Evolutionary conservation across 2,113 vertebrate species (phyloP), one percentile per base, ranked within the genome.

Genomic region (Megaleporinus macrocephalus): DNA sequence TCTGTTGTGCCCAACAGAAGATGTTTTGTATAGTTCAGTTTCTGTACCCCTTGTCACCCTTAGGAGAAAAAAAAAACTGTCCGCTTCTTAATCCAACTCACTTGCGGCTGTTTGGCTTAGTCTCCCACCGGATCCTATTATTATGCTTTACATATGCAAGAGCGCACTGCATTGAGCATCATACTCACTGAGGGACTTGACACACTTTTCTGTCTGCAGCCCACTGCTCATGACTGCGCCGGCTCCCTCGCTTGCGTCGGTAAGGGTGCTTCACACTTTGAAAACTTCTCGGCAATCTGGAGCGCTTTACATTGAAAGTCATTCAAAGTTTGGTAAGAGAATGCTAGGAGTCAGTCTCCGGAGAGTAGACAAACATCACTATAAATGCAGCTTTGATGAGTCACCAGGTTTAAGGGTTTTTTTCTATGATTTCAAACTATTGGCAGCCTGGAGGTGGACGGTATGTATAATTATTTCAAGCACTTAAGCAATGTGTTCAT

Each of bases 71-170:
- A 65, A 22, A 36, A 68, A 36, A 3, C 33, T 70, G 80, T 83
- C 80, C 88, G 83, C 9, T 87, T 90, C 86, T 74, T 83, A 87
- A 89, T 87, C 86, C 79, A 83, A 82, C 89, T 91, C 91, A 90
- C 84, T 93, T 89, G 85, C 85, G 87, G 88, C 88, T 87, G 84
- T 90, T 77, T 83, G 89, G 86, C 86, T 76, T 90, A 81, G 47
- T 90, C 82, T 93, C 92, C 93, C 92, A 88, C 78, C 91, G 92
- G 92, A 93, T 80, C 89, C 87, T 89, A 90, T 93, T 93, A 91
- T 91, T 89, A 86, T 90, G 77, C 91, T 91, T 93, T 91, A 87
- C 91, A 92, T 91, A 94, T 94, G 90, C 92, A 94, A 88, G 88
- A 91, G 88, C 89, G 82, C 79, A 76, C 85, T 89, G 87, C 89